Percentiles rank a stretch among this genome's conserved stretches.
phyloP scores from a whole-genome alignment of 1,140 invertebrate species.

The Ylistrum balloti region DNA sequence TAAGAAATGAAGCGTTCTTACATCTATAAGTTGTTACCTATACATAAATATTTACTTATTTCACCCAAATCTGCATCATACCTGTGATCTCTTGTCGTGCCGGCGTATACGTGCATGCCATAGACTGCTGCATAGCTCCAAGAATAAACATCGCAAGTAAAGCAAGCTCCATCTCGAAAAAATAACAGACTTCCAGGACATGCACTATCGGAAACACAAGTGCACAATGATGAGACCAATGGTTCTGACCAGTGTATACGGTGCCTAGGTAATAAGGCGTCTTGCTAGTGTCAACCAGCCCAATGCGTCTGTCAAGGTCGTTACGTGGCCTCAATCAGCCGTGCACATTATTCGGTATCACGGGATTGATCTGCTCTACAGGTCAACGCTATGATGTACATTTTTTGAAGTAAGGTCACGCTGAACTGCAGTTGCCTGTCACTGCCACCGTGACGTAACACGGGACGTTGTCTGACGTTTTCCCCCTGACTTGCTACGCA shows the following conservation, averaged over 20 bases:
- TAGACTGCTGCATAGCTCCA: conserved; percentile 8
- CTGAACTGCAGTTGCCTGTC: background rate
- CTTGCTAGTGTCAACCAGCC: background rate
- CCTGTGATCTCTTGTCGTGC: background rate
- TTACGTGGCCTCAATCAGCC: background rate
- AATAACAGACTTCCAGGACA: background rate
- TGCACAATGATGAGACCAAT: background rate
- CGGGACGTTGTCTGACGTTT: background rate
- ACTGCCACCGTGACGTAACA: background rate
- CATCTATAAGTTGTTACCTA: no score
- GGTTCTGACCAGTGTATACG: background rate
- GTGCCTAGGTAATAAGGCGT: background rate
- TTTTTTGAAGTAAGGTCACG: background rate
- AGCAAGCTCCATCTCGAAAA: conserved; percentile 37
- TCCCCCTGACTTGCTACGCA: background rate
- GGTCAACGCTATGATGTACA: background rate
- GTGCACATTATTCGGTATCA: background rate
- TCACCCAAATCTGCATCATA: background rate
- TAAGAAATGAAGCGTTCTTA: no score
- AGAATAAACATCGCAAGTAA: conserved; percentile 19
- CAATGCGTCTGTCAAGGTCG: background rate
- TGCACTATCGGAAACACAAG: background rate
- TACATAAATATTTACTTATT: no score
- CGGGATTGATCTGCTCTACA: background rate
- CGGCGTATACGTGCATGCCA: background rate